phyloP scores from a whole-genome alignment of 2,888 invertebrate species.

The Acleris literana region DNA sequence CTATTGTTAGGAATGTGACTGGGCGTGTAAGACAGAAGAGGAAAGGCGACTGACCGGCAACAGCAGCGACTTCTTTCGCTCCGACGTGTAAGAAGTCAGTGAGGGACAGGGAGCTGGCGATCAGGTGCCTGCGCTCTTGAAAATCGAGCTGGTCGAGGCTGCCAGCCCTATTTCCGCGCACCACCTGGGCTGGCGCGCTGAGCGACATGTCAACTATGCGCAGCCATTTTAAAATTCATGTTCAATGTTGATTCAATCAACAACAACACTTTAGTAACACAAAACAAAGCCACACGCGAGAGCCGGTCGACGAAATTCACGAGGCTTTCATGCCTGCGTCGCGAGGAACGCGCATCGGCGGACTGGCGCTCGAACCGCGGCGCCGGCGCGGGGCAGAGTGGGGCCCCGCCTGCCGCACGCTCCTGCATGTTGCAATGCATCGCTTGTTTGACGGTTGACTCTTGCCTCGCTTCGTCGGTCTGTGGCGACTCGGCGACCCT shows the following conservation, averaged over 20 bases:
- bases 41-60: conserved; percentile 73
- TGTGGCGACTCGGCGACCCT: conserved; percentile 54
- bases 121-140: conserved; percentile 94
- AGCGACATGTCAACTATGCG: conserved; percentile 82
- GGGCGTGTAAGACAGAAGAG: conserved; percentile 52
- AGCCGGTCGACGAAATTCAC: conserved; percentile 54
- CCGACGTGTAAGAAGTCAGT: conserved; percentile 92
- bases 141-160: conserved; percentile 95
- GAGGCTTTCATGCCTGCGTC: conserved; percentile 69
- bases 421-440: conserved; percentile 78
- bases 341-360: conserved; percentile 78
- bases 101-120: conserved; percentile 93
- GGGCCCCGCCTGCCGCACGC: conserved; percentile 63
- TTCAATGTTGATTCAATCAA: conserved; percentile 55
- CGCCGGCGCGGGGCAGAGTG: conserved; percentile 64
- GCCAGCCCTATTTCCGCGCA: conserved; percentile 87
- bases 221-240: conserved; percentile 71
- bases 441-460: conserved; percentile 46
- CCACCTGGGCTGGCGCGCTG: conserved; percentile 80
- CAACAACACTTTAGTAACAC: conserved; percentile 64
- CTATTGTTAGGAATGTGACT: conserved; percentile 70
- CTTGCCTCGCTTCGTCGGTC: conserved; percentile 52
- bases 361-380: conserved; percentile 67
- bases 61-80: conserved; percentile 82
- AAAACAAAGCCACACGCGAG: conserved; percentile 72